Conservation (phyloP, 2,797 vertebrate genomes). For the Scleropages formosus region DNA sequence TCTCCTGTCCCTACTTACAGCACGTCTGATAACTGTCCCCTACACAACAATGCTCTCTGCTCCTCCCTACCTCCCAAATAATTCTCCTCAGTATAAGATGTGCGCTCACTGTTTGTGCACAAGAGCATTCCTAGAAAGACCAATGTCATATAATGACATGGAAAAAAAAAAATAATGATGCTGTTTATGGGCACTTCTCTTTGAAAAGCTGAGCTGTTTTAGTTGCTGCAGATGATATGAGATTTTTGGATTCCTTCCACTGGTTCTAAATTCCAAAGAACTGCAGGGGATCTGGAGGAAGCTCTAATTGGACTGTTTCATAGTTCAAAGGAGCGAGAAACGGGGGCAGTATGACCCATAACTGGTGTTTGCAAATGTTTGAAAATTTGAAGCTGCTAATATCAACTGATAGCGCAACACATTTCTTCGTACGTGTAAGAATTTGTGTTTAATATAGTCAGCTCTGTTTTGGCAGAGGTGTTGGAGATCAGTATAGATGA, state of each 20-base stretch:
- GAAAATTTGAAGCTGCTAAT: not conserved
- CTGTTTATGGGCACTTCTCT: slow-evolving; percentile 10
- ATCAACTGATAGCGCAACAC: not conserved
- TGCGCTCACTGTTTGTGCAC: not conserved
- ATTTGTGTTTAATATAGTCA: slow-evolving; percentile 25
- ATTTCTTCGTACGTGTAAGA: not conserved
- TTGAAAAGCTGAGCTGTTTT: not conserved
- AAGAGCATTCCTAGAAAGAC: too few relatives aligned
- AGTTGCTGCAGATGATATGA: not conserved
- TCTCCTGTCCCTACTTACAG: slow-evolving; percentile 33
- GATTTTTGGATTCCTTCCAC: slow-evolving; percentile 26
- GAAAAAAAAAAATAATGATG: not conserved
- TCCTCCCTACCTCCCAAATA: not conserved
- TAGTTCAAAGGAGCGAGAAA: slow-evolving; percentile 50
- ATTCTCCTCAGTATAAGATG: not conserved
- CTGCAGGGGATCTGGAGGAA: slow-evolving; percentile 34
- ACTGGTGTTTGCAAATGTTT: not conserved
- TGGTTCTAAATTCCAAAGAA: slow-evolving; percentile 27
- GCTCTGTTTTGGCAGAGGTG: slow-evolving; percentile 23
- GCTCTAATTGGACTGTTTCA: slow-evolving; percentile 51
- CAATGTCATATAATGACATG: not conserved
- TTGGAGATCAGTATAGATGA: slow-evolving; percentile 20
- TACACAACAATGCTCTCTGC: not conserved
- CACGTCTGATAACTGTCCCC: slow-evolving; percentile 44
- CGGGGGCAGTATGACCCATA: not conserved